Base-by-base conservation (phyloP, 1,140 invertebrate genomes). In the Aphaenogaster floridana region DNA sequence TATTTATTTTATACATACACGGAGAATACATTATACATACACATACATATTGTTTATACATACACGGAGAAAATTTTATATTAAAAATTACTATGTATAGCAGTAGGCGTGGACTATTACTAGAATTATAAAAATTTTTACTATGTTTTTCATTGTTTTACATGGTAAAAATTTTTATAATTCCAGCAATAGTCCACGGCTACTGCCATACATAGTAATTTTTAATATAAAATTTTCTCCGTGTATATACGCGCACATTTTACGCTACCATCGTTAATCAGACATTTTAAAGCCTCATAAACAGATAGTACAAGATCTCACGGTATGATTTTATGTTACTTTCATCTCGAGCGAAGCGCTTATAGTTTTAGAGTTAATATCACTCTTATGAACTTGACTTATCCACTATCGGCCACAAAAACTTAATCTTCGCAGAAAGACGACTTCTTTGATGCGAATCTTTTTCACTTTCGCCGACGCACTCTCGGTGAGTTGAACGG, bases 381-480 rank as follows among this genome's bases (percentile, higher is more conserved):
- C 66, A 42, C 45, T 69, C 21, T 50, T 50, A 69, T 48, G 42
- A 69, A 69, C 21, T 28, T 34, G 5, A 11, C n/a, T 69, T 36
- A 72, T 52, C 28, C 50, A 39, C 28, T 34, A 17, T 42, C 0
- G 13, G 36, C 1, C 5, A 8, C 52, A 42, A 76, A 76, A 59
- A 21, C 36, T 57, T 59, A 28, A 76, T 59, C 2, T n/a, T n/a
- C 57, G 17, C 13, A 0, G 28, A 39, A 34, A 45, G 68, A 69
- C 63, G 36, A 42, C 48, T 59, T n/a, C 36, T 72, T 59, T 13
- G 48, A 71, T 21, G 36, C 50, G 39, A 36, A 39, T 48, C 54
- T 76, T 61, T 48, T 69, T 81, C 50, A 57, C 66, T 81, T 61
- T 74, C 69, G 68, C 28, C 28, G 17, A 36, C 54, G 80, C 68